Percentiles rank a stretch among this genome's conserved stretches.
Evolutionary conservation across 2,888 invertebrate species (phyloP).

Genomic region (Drosophila macrothrix): DNA sequence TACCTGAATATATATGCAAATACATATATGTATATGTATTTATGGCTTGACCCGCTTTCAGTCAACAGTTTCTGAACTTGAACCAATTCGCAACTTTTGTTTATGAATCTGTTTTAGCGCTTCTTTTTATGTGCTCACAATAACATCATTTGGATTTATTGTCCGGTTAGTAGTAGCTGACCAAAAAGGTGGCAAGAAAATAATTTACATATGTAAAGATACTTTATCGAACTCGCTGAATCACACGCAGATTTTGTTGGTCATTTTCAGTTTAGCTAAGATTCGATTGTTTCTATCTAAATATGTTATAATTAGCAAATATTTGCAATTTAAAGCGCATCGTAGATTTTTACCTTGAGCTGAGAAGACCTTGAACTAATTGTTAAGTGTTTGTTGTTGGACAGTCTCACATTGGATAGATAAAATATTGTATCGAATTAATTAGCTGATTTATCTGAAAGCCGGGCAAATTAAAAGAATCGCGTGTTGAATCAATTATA

Average conservation of each 20-base stretch:
- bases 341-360: slow-evolving; percentile 50
- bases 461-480: neutral
- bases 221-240: slow-evolving; percentile 31
- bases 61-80: slow-evolving; percentile 69
- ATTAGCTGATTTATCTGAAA: slow-evolving; percentile 29
- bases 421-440: slow-evolving; percentile 24
- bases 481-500: slow-evolving; percentile 1
- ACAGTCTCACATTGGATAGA: slow-evolving; percentile 20
- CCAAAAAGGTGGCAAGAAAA: slow-evolving; percentile 59
- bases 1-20: neutral
- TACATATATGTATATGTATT: neutral
- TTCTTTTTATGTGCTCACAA: slow-evolving; percentile 39
- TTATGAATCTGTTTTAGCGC: slow-evolving; percentile 15
- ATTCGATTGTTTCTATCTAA: slow-evolving; percentile 31
- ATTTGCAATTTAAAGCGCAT: slow-evolving; percentile 68
- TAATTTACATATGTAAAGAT: slow-evolving; percentile 63
- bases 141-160: slow-evolving; percentile 57
- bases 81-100: slow-evolving; percentile 62
- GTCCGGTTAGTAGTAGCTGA: slow-evolving; percentile 19
- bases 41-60: slow-evolving; percentile 68
- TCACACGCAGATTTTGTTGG: slow-evolving; percentile 24
- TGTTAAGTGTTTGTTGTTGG: slow-evolving; percentile 30
- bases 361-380: slow-evolving; percentile 66
- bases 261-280: slow-evolving; percentile 32
- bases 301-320: slow-evolving; percentile 71